Evolutionary conservation across 1,140 invertebrate genomes (phyloP), one percentile per base, ranked within the genome.

Genomic region (Trichogramma pretiosum): DNA sequence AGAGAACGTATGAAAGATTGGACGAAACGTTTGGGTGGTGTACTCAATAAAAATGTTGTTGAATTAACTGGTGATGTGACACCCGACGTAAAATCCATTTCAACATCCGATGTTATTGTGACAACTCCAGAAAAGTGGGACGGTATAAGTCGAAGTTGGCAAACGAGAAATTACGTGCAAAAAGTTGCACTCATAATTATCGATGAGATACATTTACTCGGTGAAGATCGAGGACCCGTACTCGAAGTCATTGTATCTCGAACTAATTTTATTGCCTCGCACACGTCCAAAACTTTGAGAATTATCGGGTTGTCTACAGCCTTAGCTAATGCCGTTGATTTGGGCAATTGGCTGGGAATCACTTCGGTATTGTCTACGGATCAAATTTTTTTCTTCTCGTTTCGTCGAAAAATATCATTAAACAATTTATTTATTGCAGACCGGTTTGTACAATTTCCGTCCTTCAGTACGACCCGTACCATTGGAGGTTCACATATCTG

Each of bases 111-210:
- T 62, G 82, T 99, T 1, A 98, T 99, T 55, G 91, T 99, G 1
- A 98, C 95, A 3, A 99, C 96, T 1, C 96, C 96, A 0, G 96
- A 99, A 72, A 99, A 99, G 70, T 99, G 96, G 96, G 96, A 99
- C 67, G 95, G 94, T 50, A 91, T 99, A 46, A 96, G 91, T 67
- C 78, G 96, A 54, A 93, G 89, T 48, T 99, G 95, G 93, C 93
- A 98, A 59, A 97, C 89, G 0, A 79, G 96, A 54, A 85, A 84
- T 68, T 99, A 98, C 62, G 95, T 99, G 1, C 84, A 81, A 49
- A 78, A 92, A 59, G 96, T 99, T 0, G 83, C 86, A 0, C 72
- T 99, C 0, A 90, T 99, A 47, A 83, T 99, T 18, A 98, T 99
- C 57, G 96, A 99, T 69, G 96, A 99, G 73, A 99, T 99, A 56